These are phyloP conservation scores for Aspidiotus rigidus DNA, from an alignment of 2,888 invertebrate species.

Conservation along the genomic window DNA sequence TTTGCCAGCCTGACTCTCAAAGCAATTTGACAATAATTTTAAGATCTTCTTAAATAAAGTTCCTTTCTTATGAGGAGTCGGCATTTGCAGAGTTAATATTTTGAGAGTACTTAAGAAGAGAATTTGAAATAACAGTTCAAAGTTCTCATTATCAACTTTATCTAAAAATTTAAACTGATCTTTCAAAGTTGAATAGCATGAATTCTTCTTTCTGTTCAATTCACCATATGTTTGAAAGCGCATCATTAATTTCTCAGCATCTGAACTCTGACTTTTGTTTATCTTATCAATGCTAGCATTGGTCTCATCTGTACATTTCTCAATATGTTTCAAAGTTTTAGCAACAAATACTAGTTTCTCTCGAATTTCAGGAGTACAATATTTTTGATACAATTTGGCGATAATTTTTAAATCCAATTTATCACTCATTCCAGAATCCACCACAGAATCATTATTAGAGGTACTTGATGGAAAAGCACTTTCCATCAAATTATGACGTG, in stretches of 20 bases:
- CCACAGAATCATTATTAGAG: neutral
- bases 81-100: constrained; percentile 23
- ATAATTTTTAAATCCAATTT: constrained; percentile 9
- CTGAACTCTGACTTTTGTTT: constrained; percentile 27
- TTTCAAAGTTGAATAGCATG: constrained; percentile 18
- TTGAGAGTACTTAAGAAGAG: constrained; percentile 35
- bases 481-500: neutral
- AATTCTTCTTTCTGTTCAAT: constrained; percentile 20
- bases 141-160: constrained; percentile 3
- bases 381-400: constrained; percentile 23
- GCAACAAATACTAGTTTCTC: constrained; percentile 29
- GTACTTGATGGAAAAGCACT: neutral
- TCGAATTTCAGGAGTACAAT: constrained; percentile 25
- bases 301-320: constrained; percentile 29
- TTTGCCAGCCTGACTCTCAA: constrained; percentile 24
- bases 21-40: constrained; percentile 28
- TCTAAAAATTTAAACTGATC: constrained; percentile 18
- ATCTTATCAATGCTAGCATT: constrained; percentile 33
- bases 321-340: constrained; percentile 32
- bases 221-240: constrained; percentile 30
- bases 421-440: neutral
- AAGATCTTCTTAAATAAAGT: constrained; percentile 34
- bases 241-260: constrained; percentile 34
- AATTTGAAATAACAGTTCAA: constrained; percentile 33
- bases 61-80: constrained; percentile 33